These are phyloP conservation scores for Clarias gariepinus DNA, from an alignment of 2,113 vertebrate species.

Conservation along the genomic window DNA sequence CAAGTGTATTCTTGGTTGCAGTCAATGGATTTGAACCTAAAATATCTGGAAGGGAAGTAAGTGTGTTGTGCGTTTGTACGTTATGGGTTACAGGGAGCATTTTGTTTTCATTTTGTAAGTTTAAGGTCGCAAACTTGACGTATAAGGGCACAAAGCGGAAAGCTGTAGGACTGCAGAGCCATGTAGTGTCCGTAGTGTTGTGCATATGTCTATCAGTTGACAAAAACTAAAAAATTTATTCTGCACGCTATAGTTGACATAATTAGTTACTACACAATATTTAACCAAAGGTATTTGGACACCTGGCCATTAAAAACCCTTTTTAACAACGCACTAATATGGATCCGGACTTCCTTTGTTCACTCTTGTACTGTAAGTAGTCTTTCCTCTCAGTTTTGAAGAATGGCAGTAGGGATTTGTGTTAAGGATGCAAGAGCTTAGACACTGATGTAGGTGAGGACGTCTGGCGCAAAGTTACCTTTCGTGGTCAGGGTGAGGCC, in stretches of 20 bases:
- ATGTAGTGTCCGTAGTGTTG: background rate
- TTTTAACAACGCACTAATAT: background rate
- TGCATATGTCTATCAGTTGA: background rate
- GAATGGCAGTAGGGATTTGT: background rate
- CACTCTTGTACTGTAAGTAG: background rate
- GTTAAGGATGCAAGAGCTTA: background rate
- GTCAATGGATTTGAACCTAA: background rate
- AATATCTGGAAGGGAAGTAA: background rate
- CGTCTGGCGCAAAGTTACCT: background rate
- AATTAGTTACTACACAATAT: background rate
- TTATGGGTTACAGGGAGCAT: background rate
- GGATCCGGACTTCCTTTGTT: background rate
- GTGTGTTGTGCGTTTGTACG: background rate
- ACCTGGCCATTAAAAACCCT: background rate
- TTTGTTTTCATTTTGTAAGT: background rate
- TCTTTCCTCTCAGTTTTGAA: background rate
- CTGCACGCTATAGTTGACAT: background rate
- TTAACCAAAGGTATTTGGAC: background rate
- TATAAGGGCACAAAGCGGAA: background rate
- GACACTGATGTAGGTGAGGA: background rate
- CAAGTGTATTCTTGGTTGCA: background rate
- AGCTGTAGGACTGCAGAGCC: background rate
- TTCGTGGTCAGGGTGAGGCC: background rate
- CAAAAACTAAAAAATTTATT: background rate
- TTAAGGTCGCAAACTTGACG: too few relatives aligned